These are phyloP conservation scores for Rhabdomys pumilio DNA, from an alignment of 2,797 vertebrate species.

Conservation along the genomic window DNA sequence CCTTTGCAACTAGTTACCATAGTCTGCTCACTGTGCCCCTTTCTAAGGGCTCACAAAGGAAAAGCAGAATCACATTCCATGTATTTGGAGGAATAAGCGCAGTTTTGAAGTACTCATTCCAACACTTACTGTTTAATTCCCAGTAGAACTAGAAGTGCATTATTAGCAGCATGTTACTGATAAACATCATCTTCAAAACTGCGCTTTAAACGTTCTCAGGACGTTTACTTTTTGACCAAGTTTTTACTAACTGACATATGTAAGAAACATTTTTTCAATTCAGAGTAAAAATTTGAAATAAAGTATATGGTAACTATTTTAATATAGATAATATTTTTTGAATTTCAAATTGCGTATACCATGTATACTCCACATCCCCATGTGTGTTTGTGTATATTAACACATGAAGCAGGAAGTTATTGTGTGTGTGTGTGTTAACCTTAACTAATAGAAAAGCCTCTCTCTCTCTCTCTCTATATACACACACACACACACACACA, in stretches of 20 bases:
- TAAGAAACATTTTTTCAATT: slow-evolving; percentile 6
- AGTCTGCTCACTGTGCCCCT: background rate
- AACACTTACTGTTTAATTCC: background rate
- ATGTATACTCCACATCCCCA: background rate
- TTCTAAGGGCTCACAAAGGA: background rate
- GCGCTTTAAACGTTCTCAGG: background rate
- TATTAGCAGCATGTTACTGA: slow-evolving; percentile 7
- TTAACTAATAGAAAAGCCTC: too few species aligned
- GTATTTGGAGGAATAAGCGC: background rate
- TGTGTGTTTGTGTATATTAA: too few species aligned
- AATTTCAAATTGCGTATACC: background rate
- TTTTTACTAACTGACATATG: background rate
- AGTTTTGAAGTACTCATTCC: background rate
- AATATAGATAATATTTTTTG: slow-evolving; percentile 34
- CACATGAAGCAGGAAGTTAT: too few species aligned
- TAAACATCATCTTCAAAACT: background rate
- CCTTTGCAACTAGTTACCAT: background rate
- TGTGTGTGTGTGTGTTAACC: background rate
- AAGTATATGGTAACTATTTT: slow-evolving; percentile 1
- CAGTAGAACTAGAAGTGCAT: background rate
- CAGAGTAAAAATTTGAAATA: slow-evolving; percentile 40
- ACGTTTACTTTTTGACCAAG: background rate
- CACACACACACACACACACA: too few species aligned
- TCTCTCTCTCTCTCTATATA: too few species aligned
- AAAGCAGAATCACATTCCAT: background rate